Conservation (phyloP, 2,888 invertebrate genomes). For the Lissonota sp. region DNA sequence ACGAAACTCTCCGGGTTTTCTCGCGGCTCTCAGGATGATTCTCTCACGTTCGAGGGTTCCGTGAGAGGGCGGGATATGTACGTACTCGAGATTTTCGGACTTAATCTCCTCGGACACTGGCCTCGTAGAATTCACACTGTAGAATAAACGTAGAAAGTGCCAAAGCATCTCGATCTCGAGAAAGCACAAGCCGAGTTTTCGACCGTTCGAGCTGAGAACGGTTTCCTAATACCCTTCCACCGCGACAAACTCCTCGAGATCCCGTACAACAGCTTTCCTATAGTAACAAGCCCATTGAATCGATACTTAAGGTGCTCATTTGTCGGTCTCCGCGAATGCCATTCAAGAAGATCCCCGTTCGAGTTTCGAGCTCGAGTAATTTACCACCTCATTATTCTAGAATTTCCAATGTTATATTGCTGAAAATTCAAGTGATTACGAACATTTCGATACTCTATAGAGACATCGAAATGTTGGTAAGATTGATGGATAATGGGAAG, state of each 20-base stretch:
- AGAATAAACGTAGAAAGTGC: slow-evolving; percentile 33
- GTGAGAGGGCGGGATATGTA: slow-evolving; percentile 15
- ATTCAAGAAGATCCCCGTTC: no score
- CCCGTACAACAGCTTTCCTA: slow-evolving; percentile 26
- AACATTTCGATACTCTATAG: no score
- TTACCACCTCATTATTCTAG: no score
- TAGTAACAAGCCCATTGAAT: slow-evolving; percentile 34
- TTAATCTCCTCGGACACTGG: slow-evolving; percentile 31
- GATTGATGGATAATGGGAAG: no score
- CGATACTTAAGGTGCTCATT: slow-evolving; percentile 50
- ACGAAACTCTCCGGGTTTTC: slow-evolving; percentile 44
- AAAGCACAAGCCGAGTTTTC: slow-evolving; percentile 35
- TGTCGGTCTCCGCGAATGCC: background rate
- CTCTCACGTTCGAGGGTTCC: slow-evolving; percentile 8
- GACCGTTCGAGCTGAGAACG: slow-evolving; percentile 27
- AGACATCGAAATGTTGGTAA: no score
- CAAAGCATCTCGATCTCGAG: slow-evolving; percentile 24
- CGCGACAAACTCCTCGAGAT: slow-evolving; percentile 41
- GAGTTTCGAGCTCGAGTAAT: no score
- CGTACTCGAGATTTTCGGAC: slow-evolving; percentile 51
- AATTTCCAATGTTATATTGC: no score
- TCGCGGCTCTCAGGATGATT: slow-evolving; percentile 28
- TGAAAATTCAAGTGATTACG: no score
- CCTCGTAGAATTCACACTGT: slow-evolving; percentile 19
- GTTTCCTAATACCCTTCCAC: slow-evolving; percentile 52